A percentile compares a stretch with the other conserved stretches of the same genome.
phyloP scores from a whole-genome alignment of 2,113 vertebrate genomes.

The Silurus meridionalis region DNA sequence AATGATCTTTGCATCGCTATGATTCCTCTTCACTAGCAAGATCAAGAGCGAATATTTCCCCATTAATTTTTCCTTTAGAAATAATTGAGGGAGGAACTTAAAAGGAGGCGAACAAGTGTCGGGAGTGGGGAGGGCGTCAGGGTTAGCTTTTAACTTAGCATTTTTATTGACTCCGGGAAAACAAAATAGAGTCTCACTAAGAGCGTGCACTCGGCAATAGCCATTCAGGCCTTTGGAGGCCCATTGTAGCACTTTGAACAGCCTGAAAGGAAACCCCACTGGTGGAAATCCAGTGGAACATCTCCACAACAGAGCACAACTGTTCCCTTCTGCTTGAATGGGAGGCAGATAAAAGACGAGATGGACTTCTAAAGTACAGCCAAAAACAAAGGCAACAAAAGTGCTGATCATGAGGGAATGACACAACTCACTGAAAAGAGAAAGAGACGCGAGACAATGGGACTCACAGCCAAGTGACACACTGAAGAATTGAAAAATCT shows the following conservation, averaged over 20 bases:
- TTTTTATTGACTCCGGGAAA: slow-evolving; percentile 99
- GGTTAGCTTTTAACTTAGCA: slow-evolving; percentile 87
- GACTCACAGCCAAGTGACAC: slow-evolving; percentile 93
- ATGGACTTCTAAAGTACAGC: slow-evolving; percentile 98
- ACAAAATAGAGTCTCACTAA: slow-evolving; percentile 96
- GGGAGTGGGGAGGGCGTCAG: slow-evolving; percentile 66
- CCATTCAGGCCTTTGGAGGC: slow-evolving; percentile 88
- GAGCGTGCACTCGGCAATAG: slow-evolving; percentile 94
- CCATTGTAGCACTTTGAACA: slow-evolving; percentile 95
- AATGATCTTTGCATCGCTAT: not conserved
- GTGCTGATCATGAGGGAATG: slow-evolving; percentile 98
- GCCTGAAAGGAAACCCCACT: slow-evolving; percentile 99
- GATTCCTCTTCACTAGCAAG: slow-evolving; percentile 19
- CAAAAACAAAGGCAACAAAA: slow-evolving; percentile 99
- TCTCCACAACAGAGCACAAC: slow-evolving; percentile 99
- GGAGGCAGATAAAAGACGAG: slow-evolving; percentile 97
- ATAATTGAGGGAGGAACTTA: slow-evolving; percentile 68
- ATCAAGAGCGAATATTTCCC: slow-evolving; percentile 59
- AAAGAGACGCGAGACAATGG: slow-evolving; percentile 82
- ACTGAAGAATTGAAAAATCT: slow-evolving; percentile 97
- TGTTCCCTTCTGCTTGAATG: slow-evolving; percentile 99
- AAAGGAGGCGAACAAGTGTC: slow-evolving; percentile 68
- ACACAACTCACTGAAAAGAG: slow-evolving; percentile 90
- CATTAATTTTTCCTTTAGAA: slow-evolving; percentile 66
- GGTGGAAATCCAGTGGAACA: slow-evolving; percentile 99